These are phyloP conservation scores for Triplophysa dalaica DNA, from an alignment of 2,113 vertebrate species.

Conservation along the genomic window DNA sequence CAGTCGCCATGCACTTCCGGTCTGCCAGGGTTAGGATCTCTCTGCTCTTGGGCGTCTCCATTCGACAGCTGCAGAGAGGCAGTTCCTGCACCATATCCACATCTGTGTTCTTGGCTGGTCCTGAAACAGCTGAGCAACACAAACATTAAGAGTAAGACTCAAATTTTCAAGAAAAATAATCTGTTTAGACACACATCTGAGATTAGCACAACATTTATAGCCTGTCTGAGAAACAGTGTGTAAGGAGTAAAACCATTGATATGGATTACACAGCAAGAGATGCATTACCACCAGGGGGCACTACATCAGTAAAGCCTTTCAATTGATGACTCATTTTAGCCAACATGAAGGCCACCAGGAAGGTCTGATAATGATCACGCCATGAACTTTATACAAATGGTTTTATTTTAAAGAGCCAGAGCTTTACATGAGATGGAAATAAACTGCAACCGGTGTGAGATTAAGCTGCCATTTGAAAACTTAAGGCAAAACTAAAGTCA, in stretches of 20 bases:
- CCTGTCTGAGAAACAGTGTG: conserved; percentile 16
- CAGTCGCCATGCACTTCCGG: conserved; percentile 97
- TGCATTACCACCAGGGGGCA: conserved; percentile 50
- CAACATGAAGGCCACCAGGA: background rate
- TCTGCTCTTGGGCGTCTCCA: conserved; percentile 95
- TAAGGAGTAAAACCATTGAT: no score
- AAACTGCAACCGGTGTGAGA: background rate
- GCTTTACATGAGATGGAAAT: background rate
- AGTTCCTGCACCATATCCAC: conserved; percentile 88
- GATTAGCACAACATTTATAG: no score
- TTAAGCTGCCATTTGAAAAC: background rate
- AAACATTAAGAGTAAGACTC: no score
- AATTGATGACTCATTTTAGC: conserved; percentile 35
- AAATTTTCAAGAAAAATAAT: no score
- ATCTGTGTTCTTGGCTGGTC: conserved; percentile 71
- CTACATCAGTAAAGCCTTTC: background rate
- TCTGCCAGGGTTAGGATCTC: conserved; percentile 93
- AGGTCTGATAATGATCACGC: background rate
- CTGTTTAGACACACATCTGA: no score
- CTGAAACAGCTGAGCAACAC: conserved; percentile 13
- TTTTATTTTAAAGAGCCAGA: background rate
- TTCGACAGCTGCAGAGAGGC: conserved; percentile 96
- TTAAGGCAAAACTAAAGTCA: background rate
- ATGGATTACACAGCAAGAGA: background rate
- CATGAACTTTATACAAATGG: background rate